Conservation (phyloP, 2,113 vertebrate species). For the Cephalopterus ornatus region DNA sequence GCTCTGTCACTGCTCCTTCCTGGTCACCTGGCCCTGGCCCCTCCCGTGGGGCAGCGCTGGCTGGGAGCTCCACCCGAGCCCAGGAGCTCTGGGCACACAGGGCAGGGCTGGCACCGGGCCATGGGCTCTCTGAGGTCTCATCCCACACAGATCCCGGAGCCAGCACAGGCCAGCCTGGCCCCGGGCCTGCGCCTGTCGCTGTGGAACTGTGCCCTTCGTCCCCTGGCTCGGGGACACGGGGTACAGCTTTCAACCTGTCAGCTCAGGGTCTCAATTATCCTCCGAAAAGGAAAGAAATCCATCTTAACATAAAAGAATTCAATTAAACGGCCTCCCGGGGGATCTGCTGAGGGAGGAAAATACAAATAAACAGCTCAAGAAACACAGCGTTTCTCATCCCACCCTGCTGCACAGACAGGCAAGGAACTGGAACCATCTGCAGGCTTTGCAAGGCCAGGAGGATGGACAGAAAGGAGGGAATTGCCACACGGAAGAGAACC, state of each 20-base stretch:
- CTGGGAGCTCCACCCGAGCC: not conserved
- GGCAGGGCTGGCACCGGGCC: not conserved
- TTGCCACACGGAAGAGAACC: not conserved
- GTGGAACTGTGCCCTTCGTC: not conserved
- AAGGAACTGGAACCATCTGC: not conserved
- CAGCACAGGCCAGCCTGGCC: not conserved
- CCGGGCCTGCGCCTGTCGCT: accelerated
- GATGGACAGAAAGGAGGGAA: not conserved
- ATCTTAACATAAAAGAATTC: not conserved
- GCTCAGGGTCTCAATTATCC: not conserved
- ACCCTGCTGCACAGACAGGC: accelerated
- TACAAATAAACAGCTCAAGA: not conserved
- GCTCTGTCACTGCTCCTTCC: not conserved
- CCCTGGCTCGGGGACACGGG: not conserved
- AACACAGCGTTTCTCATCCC: not conserved
- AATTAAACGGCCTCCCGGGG: not conserved
- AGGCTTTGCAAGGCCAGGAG: accelerated
- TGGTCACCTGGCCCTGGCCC: accelerated
- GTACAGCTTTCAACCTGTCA: not conserved
- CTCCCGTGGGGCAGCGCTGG: not conserved
- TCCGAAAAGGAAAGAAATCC: not conserved
- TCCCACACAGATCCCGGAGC: not conserved
- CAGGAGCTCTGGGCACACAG: not conserved
- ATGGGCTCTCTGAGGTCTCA: not conserved
- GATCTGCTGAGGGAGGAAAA: not conserved